Conservation (phyloP, 2,888 invertebrate genomes). For the Dicyrtoma fusca region DNA sequence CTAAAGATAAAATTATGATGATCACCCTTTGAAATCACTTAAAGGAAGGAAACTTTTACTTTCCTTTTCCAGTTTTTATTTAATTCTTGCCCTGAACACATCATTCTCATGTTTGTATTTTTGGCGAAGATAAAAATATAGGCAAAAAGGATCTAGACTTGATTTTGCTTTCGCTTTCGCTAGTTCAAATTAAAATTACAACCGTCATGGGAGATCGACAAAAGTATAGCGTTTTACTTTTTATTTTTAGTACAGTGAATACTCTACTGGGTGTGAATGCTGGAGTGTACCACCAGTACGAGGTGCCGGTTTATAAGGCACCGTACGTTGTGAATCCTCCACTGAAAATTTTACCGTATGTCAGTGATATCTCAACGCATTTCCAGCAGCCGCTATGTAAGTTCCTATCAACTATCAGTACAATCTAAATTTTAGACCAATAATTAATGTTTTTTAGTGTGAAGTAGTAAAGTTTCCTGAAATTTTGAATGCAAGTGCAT, state of each 20-base stretch:
- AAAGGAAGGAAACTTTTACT: slow-evolving; percentile 22
- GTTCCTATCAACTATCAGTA: too few relatives aligned
- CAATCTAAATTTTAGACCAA: too few relatives aligned
- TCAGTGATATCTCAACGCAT: background rate
- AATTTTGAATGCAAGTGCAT: too few relatives aligned
- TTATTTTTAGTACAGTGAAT: too few relatives aligned
- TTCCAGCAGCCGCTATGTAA: slow-evolving; percentile 11
- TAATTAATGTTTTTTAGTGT: too few relatives aligned
- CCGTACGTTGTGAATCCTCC: slow-evolving; percentile 7
- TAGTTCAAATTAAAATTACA: too few relatives aligned
- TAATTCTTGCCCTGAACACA: slow-evolving; percentile 10
- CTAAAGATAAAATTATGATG: background rate
- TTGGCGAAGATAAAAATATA: too few relatives aligned
- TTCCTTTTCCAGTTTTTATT: slow-evolving; percentile 7
- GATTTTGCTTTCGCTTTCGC: too few relatives aligned
- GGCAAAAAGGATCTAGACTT: too few relatives aligned
- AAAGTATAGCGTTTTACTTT: too few relatives aligned
- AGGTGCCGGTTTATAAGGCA: slow-evolving; percentile 1
- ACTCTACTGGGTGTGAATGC: background rate
- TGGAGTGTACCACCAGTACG: slow-evolving; percentile 3
- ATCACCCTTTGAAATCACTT: background rate
- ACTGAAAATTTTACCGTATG: background rate
- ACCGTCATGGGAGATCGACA: too few relatives aligned
- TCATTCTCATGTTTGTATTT: background rate
- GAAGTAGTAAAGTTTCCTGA: too few relatives aligned